Base-by-base conservation (phyloP, 2,888 invertebrate genomes). In the Steinernema carpocapsae region DNA sequence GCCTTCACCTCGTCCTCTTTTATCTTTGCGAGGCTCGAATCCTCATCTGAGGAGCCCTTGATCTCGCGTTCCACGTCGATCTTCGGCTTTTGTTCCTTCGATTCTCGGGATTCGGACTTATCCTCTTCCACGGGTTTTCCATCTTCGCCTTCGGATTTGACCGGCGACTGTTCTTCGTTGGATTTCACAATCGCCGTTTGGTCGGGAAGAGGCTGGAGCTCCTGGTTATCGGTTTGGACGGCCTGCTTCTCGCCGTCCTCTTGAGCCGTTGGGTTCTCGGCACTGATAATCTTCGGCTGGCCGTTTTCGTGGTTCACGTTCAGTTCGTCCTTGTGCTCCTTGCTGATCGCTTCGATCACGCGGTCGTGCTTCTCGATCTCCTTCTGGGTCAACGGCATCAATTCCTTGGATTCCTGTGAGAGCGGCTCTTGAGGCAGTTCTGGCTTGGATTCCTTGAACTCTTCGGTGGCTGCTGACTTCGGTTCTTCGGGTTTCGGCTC, bases 21-120 rank as follows among this genome's bases (percentile, higher is more conserved):
- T 2, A 48, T 48, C 56, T 56, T 56, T 22, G 56, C 4, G 22
- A 56, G 22, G 26, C 56, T 32, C 22, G 22, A 2, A 22, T 24
- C 24, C 3, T 64, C 64, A 17, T 64, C 32, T 17, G 64, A 64
- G 17, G 7, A 45, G 0, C 75, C 37, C 22, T 52, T 56, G 70
- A 75, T 73, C 32, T 56, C 72, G 22, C 56, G 19, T 42, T 59
- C 70, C 45, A 64, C 52, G 37, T 74, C 75, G 19, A n/a, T 22
- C 26, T 48, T 75, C 3, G 74, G 14, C 10, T 32, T 71, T 43
- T 22, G 19, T 26, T 71, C 46, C 19, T n/a, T 22, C 10, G 37
- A 37, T 17, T 43, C 46, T 37, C 2, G 22, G 70, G 10, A 17
- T n/a, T 29, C 45, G 14, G 26, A 29, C 24, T 46, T 45, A 17